Percentiles rank a stretch among this genome's conserved stretches.
Conservation (phyloP, 2,113 vertebrate species). For the Lagenorhynchus albirostris region DNA sequence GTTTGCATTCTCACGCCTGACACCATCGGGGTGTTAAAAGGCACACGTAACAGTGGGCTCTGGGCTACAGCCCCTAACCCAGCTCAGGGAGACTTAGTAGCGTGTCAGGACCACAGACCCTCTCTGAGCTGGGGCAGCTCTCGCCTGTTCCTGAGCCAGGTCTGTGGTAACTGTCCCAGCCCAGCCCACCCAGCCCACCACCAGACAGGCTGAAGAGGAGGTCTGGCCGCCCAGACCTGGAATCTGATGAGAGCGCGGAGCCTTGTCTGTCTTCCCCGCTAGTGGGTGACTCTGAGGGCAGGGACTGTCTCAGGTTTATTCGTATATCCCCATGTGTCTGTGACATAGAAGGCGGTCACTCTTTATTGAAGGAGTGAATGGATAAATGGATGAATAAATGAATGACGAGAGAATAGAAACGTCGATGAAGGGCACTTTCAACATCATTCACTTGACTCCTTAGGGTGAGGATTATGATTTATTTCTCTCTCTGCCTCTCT, state of each 20-base stretch:
- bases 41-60: neutral
- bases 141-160: neutral
- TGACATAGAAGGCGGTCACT: neutral
- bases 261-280: neutral
- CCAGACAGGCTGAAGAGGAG: neutral
- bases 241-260: too few species aligned
- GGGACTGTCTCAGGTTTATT: fast-evolving
- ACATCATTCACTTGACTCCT: neutral
- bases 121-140: neutral
- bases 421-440: neutral
- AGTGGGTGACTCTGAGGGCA: neutral
- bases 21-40: neutral
- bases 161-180: neutral
- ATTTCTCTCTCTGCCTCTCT: neutral
- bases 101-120: neutral
- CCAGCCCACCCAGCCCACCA: neutral
- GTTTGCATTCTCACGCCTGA: neutral
- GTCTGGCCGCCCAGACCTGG: neutral
- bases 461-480: neutral
- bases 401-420: neutral
- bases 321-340: neutral
- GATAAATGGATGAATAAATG: neutral
- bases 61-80: neutral
- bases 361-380: neutral
- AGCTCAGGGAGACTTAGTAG: neutral